Base-by-base conservation (phyloP, 2,113 vertebrate species). In the Muntiacus muntjak region DNA sequence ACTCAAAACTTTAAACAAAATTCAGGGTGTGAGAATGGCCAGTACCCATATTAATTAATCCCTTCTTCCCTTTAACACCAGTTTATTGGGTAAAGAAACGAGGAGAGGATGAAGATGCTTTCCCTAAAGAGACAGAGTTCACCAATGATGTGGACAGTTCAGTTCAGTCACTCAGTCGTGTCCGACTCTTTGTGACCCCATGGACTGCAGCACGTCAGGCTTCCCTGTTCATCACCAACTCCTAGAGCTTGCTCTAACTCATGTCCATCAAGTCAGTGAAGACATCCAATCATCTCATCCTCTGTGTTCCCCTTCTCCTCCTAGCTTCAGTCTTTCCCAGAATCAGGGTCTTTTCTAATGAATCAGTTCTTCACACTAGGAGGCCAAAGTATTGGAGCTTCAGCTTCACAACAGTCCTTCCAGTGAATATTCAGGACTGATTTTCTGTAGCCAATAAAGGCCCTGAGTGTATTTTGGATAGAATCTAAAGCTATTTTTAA, bases 101-200 rank as follows among this genome's bases (percentile, higher is more conserved):
- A 78, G 45, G 21, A 26, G 28, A 50, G 43, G 76, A 55, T 62
- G 71, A 58, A 9, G 26, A 19, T 25, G 17, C 43, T 79, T n/a
- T 79, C 17, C 40, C 10, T 55, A 36, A 25, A 88, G 0, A 17
- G 28, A 14, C 3, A n/a, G 52, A 8, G 16, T 15, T 25, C 2
- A 3, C 26, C 82, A 36, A 28, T n/a, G 3, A 28, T 47, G 5
- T 23, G 25, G 10, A n/a, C 17, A 47, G 1, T 36, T 30, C n/a
- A 23, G n/a, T 71, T 71, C n/a, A 40, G 19, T 23, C 0, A 0
- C n/a, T 71, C n/a, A 40, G n/a, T 23, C 10, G 0, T 23, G 19
- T 23, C n/a, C n/a, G 0, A 71, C 5, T 71, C 19, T 71, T 71
- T 23, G 67, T 40, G n/a, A 71, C 64, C 19, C 19, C n/a, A 40